Base-by-base conservation (phyloP, 1,140 invertebrate genomes). In the Arctopsyche grandis region DNA sequence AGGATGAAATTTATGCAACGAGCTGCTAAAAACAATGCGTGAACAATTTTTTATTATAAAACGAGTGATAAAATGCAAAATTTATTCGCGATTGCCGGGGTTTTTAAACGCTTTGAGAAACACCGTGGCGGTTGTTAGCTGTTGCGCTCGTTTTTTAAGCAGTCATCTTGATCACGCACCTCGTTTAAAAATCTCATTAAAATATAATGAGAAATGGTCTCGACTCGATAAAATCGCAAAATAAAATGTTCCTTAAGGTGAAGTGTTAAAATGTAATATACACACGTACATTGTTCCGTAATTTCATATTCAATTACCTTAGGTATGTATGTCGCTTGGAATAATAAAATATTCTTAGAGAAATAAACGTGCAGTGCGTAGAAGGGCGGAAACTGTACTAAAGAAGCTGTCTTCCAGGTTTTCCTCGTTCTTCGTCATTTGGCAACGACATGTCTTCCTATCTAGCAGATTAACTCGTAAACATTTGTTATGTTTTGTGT, bases 111-210 rank as follows among this genome's bases (percentile, higher is more conserved):
- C 12, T 52, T 52, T 52, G 16, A 52, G 16, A 12, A 52, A 52
- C 48, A 52, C 4, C 10, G 48, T 7, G 5, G 44, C 12, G 44
- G 12, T 12, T 52, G 48, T 52, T 52, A 52, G 16, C 10, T 10
- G 48, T 52, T 52, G 48, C 9, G 22, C 14, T 29, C 63, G 22
- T 22, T 3, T 66, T 66, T 22, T 26, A 66, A 60, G 26, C 63
- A 24, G 24, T 66, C 63, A 66, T 66, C 63, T 66, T 66, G 63
- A 66, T 66, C 63, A 66, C 63, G 63, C 63, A 66, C 63, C 63
- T 26, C 63, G 63, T 66, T 66, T 66, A 66, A 66, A 66, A 66
- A 66, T 66, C 63, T 66, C 63, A 66, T 66, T 66, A 66, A 66
- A 26, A 26, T 66, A 66, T 66, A 66, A 66, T 66, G 63, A 66